A percentile compares a stretch with the other conserved stretches of the same genome.
Evolutionary conservation across 35 echinoderm and acorn worm genomes (phyloP).

Genomic region (Eucidaris tribuloides): DNA sequence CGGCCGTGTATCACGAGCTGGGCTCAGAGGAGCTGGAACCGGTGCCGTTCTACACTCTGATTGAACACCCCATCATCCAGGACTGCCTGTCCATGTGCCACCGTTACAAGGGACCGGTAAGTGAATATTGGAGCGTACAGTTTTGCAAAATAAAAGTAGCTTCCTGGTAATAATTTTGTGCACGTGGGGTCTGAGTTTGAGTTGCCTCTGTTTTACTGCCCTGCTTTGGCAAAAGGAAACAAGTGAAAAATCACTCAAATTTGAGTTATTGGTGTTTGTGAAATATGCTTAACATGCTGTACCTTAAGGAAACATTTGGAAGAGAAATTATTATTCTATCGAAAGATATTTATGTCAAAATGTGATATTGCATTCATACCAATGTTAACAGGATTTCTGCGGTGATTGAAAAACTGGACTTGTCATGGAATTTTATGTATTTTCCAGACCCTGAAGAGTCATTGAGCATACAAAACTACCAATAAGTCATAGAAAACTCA

Average conservation of each 20-base stretch:
- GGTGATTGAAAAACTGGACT: too few species aligned
- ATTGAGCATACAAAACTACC: neutral
- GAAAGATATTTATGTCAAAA: too few species aligned
- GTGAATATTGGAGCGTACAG: neutral
- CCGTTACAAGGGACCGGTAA: constrained; percentile 84
- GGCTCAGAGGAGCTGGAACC: constrained; percentile 76
- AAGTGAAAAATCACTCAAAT: neutral
- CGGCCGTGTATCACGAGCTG: constrained; percentile 87
- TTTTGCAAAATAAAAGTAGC: neutral
- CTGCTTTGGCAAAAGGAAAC: neutral
- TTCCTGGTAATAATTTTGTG: neutral
- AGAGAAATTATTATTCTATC: too few species aligned
- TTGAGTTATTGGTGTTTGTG: too few species aligned
- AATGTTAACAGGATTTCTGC: too few species aligned
- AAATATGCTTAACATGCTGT: too few species aligned
- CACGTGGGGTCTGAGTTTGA: neutral
- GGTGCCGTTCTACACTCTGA: constrained; percentile 74
- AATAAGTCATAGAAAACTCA: neutral
- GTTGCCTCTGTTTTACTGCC: neutral
- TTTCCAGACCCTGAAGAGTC: too few species aligned
- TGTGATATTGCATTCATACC: too few species aligned
- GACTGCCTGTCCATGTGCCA: constrained; percentile 84
- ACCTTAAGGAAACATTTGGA: too few species aligned
- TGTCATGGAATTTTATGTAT: too few species aligned
- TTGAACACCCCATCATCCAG: constrained; percentile 91